phyloP scores from a whole-genome alignment of 2,888 invertebrate genomes.

The Tipula lateralis region DNA sequence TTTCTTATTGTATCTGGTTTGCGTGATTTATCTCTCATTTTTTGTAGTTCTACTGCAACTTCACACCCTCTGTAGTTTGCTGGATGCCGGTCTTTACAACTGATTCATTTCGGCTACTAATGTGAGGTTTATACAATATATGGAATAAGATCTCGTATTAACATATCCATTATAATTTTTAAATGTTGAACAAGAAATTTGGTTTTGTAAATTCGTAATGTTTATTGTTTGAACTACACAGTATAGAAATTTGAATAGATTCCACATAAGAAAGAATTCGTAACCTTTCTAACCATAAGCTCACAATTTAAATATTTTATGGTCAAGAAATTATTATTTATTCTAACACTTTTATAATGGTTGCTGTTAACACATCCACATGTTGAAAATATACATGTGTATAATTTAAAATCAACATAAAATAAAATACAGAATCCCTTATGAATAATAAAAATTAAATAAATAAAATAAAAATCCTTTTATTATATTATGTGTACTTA shows the following conservation, averaged over 20 bases:
- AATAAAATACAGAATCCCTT: background rate
- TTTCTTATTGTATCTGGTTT: no score
- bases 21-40: no score
- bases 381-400: background rate
- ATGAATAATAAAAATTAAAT: slow-evolving; percentile 1
- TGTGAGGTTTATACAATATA: no score
- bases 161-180: no score
- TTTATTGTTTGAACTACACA: background rate
- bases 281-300: background rate
- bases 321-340: slow-evolving; percentile 5
- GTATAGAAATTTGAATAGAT: background rate
- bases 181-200: background rate
- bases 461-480: background rate
- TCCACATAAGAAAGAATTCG: no score
- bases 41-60: no score
- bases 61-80: no score
- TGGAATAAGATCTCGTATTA: no score
- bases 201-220: background rate
- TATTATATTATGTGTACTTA: background rate
- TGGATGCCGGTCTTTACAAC: no score
- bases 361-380: background rate
- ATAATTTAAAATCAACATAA: slow-evolving; percentile 15
- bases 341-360: background rate
- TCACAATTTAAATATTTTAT: background rate
- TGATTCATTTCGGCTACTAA: no score